Evolutionary conservation across 2,113 vertebrate genomes (phyloP).

Genomic region (Gymnobelideus leadbeateri): DNA sequence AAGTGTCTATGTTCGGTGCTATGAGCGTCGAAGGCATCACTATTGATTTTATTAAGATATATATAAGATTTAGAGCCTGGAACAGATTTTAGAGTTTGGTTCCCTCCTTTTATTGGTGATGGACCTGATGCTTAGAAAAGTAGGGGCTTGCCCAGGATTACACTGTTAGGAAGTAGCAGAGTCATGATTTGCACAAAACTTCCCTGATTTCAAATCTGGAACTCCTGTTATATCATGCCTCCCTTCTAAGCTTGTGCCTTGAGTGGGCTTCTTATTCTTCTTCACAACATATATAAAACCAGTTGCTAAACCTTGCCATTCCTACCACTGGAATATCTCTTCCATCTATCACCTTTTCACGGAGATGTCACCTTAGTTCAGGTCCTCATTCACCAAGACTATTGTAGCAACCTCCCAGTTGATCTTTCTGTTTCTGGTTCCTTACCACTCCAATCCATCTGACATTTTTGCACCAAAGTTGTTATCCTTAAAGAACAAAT

Average conservation of each 20-base stretch:
- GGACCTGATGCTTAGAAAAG: neutral
- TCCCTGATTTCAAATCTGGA: neutral
- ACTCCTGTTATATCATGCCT: neutral
- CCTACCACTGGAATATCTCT: neutral
- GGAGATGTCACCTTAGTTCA: constrained; percentile 5
- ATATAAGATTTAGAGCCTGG: neutral
- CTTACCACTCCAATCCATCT: constrained; percentile 11
- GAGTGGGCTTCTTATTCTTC: neutral
- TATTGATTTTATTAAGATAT: neutral
- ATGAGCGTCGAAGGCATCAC: neutral
- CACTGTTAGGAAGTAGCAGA: neutral
- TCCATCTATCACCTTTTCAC: neutral
- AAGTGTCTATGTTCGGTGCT: neutral
- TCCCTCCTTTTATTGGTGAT: neutral
- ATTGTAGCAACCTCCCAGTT: neutral
- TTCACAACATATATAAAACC: neutral
- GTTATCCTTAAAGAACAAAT: constrained; percentile 18
- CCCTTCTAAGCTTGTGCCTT: neutral
- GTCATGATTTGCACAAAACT: neutral
- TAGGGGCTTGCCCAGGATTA: neutral
- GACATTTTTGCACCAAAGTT: constrained; percentile 37
- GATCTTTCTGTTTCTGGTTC: neutral
- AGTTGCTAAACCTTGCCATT: constrained; percentile 15
- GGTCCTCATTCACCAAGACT: neutral
- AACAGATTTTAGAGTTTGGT: neutral